phyloP scores from a whole-genome alignment of 2,113 vertebrate genomes.

The Clarias magur region DNA sequence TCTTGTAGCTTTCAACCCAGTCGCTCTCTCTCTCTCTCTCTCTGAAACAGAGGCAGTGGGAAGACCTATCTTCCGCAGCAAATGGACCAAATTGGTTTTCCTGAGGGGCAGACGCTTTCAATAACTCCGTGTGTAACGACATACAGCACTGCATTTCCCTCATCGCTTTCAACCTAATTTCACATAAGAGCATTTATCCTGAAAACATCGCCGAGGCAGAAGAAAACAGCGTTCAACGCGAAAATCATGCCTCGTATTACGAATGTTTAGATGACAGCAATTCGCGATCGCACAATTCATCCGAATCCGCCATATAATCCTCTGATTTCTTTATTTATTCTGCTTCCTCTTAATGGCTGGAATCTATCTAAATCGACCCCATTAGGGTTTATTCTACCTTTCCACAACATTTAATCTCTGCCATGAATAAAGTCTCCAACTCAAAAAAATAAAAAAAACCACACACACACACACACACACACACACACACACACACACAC shows the following conservation, averaged over 20 bases:
- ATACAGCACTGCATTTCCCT: background rate
- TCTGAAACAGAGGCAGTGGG: background rate
- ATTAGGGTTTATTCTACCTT: conserved; percentile 26
- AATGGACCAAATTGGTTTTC: conserved; percentile 11
- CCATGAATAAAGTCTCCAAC: conserved; percentile 57
- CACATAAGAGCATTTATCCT: background rate
- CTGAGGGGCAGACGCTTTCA: background rate
- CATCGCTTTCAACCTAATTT: background rate
- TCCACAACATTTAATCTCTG: background rate
- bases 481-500: too few relatives aligned
- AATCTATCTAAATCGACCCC: conserved; percentile 23
- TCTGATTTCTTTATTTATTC: background rate
- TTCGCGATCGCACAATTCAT: background rate
- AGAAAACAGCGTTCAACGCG: background rate
- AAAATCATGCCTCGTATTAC: background rate
- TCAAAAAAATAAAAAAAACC: conserved; percentile 48
- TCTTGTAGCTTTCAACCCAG: conserved; percentile 15
- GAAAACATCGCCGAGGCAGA: background rate
- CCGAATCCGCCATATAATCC: background rate
- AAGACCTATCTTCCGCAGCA: background rate
- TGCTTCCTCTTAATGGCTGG: background rate
- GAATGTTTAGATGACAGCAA: background rate
- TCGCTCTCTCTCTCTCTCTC: background rate
- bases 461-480: too few relatives aligned
- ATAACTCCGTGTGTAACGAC: background rate